Conservation (phyloP, 2,888 invertebrate genomes). For the Dicyrtomina minuta region DNA sequence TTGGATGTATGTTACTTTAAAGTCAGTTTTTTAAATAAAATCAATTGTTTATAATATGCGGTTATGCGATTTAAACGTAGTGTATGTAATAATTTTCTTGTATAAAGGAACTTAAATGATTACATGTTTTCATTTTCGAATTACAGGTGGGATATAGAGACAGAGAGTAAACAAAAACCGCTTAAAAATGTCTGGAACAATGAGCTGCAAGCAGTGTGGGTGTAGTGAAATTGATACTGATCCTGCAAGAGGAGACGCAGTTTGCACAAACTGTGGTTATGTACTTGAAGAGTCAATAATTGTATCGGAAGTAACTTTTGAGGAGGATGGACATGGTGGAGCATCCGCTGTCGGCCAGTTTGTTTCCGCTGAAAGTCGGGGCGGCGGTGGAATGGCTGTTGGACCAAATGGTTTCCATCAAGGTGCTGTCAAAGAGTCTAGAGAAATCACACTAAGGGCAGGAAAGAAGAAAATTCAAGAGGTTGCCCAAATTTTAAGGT, state of each 20-base stretch:
- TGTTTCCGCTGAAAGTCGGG: constrained; percentile 84
- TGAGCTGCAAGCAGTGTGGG: constrained; percentile 83
- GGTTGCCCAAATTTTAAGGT: constrained; percentile 78
- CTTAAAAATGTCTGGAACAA: constrained; percentile 62
- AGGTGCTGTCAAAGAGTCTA: constrained; percentile 81
- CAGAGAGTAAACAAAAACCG: neutral
- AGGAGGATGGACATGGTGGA: constrained; percentile 86
- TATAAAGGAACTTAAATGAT: neutral
- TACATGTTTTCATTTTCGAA: neutral
- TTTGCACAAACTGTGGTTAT: constrained; percentile 93
- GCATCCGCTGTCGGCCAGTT: constrained; percentile 89
- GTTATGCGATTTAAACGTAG: neutral
- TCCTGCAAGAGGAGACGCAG: constrained; percentile 78
- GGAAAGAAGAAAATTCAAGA: constrained; percentile 81
- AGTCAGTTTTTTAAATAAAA: too few relatives aligned
- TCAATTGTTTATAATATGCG: too few relatives aligned
- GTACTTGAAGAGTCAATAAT: constrained; percentile 95
- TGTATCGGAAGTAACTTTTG: constrained; percentile 94
- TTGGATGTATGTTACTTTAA: too few relatives aligned
- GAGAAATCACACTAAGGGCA: constrained; percentile 86
- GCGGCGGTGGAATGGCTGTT: constrained; percentile 78
- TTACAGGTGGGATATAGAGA: neutral
- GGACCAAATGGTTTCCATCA: constrained; percentile 68
- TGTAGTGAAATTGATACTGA: constrained; percentile 60
- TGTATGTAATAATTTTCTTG: neutral